Conservation (phyloP, 2,888 invertebrate genomes). For the Anorthoa munda region DNA sequence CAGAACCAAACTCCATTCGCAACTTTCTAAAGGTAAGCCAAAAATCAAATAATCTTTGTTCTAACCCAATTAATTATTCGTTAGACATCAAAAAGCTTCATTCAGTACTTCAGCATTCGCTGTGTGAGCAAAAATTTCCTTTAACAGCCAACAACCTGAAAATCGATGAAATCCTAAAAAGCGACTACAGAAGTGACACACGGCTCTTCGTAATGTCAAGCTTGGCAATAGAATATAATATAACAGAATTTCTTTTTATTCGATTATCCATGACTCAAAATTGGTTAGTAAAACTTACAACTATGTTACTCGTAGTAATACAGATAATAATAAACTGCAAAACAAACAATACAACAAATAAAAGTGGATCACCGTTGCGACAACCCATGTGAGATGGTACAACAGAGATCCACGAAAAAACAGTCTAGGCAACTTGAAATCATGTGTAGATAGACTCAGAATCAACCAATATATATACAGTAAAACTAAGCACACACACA, state of each 20-base stretch:
- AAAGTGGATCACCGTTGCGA: too few relatives aligned
- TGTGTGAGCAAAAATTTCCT: slow-evolving; percentile 30
- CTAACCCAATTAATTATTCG: slow-evolving; percentile 31
- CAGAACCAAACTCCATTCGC: neutral
- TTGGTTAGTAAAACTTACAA: too few relatives aligned
- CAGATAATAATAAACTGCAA: too few relatives aligned
- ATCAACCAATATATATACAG: neutral
- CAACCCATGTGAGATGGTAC: too few relatives aligned
- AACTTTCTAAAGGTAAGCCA: neutral
- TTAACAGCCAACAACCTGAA: slow-evolving; percentile 45
- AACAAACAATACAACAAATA: too few relatives aligned
- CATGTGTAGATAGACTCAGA: too few relatives aligned
- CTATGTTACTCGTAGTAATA: too few relatives aligned
- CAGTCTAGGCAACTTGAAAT: too few relatives aligned
- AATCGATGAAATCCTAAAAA: slow-evolving; percentile 55
- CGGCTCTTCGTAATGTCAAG: neutral
- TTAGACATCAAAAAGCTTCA: slow-evolving; percentile 27
- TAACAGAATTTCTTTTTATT: too few relatives aligned
- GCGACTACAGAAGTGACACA: slow-evolving; percentile 37
- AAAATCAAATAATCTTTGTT: slow-evolving; percentile 25
- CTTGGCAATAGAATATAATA: neutral
- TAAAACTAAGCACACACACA: too few relatives aligned
- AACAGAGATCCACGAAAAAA: too few relatives aligned
- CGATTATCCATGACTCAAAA: too few relatives aligned
- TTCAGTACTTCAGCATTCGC: slow-evolving; percentile 7